phyloP scores from a whole-genome alignment of 2,113 vertebrate genomes.

The Orthonyx spaldingii region DNA sequence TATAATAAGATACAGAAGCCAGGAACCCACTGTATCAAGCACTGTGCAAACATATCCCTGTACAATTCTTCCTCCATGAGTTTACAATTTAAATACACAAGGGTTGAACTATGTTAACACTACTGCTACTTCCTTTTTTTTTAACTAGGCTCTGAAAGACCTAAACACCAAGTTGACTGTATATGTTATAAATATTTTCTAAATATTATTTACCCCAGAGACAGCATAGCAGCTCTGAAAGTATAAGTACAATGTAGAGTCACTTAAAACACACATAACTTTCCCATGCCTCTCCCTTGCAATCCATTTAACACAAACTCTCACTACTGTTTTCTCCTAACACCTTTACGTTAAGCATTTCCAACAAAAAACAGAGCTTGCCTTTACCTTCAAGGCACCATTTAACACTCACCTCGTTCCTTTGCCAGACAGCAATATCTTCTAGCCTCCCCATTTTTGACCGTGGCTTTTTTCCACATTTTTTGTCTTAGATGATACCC shows the following conservation, averaged over 20 bases:
- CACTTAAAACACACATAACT: background rate
- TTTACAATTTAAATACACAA: conserved; percentile 44
- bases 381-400: background rate
- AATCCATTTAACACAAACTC: background rate
- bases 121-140: conserved; percentile 11
- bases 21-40: background rate
- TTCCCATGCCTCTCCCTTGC: background rate
- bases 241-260: background rate
- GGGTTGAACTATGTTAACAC: conserved; percentile 21
- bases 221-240: conserved; percentile 7
- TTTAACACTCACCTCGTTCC: background rate
- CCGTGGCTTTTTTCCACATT: background rate
- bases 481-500: background rate
- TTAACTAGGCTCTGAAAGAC: background rate
- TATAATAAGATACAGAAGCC: conserved; percentile 43
- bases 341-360: background rate
- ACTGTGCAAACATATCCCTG: background rate
- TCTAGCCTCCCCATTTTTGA: background rate
- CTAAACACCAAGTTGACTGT: conserved; percentile 26
- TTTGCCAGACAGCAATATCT: background rate
- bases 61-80: background rate
- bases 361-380: background rate
- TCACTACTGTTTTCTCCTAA: background rate
- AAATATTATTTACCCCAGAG: conserved; percentile 31
- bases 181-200: conserved; percentile 46